Conservation (phyloP, 2,113 vertebrate genomes). For the Isichthys henryi region DNA sequence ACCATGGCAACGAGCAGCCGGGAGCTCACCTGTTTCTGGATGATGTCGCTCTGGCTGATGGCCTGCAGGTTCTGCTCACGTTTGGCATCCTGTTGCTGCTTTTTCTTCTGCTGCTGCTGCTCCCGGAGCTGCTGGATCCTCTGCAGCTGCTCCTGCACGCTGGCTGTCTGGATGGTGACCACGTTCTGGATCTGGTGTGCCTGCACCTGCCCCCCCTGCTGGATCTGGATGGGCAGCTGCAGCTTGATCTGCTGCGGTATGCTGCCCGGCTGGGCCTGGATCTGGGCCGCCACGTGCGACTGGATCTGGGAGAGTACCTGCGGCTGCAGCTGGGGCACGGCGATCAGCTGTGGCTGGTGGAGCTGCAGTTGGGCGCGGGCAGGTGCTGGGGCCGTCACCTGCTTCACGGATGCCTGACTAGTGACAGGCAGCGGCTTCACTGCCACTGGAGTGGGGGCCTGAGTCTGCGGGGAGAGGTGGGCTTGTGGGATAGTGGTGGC, state of each 20-base stretch:
- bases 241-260: slow-evolving; percentile 83
- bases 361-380: slow-evolving; percentile 64
- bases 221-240: slow-evolving; percentile 82
- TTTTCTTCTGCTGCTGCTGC: slow-evolving; percentile 87
- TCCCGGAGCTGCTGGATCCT: slow-evolving; percentile 89
- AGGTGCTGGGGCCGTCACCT: slow-evolving; percentile 58
- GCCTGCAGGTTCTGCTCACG: slow-evolving; percentile 77
- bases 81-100: slow-evolving; percentile 80
- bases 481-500: slow-evolving; percentile 55
- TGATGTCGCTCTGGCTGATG: slow-evolving; percentile 80
- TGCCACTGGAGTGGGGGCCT: slow-evolving; percentile 49
- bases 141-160: slow-evolving; percentile 86
- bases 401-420: slow-evolving; percentile 56
- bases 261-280: slow-evolving; percentile 69
- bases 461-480: slow-evolving; percentile 57
- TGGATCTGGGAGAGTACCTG: slow-evolving; percentile 83
- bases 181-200: slow-evolving; percentile 84
- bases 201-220: slow-evolving; percentile 66
- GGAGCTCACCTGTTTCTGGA: slow-evolving; percentile 83
- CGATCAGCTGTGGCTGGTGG: slow-evolving; percentile 70
- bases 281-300: slow-evolving; percentile 59
- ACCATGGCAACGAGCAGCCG: background rate
- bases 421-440: slow-evolving; percentile 61
- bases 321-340: slow-evolving; percentile 79
- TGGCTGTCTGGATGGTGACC: slow-evolving; percentile 84